A percentile compares a stretch with the other conserved stretches of the same genome.
Evolutionary conservation across 1,140 invertebrate species (phyloP).

Genomic region (Delia radicum): DNA sequence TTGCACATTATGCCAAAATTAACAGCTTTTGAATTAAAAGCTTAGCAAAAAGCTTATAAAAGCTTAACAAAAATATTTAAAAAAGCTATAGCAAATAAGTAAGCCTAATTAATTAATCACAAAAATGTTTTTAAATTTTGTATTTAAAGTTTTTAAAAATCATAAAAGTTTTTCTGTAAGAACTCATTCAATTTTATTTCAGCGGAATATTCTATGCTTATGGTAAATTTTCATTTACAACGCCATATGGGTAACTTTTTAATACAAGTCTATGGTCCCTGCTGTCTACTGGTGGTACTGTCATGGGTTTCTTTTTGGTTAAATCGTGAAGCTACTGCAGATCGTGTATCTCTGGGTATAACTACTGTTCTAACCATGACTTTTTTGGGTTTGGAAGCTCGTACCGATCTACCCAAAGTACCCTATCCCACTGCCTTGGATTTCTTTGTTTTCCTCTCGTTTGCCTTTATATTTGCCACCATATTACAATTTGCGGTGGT

Average conservation of each 20-base stretch:
- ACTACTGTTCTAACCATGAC: slow-evolving; percentile 89
- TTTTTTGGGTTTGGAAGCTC: slow-evolving; percentile 80
- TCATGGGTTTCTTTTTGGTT: slow-evolving; percentile 93
- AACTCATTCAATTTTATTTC: no score
- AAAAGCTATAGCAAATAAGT: no score
- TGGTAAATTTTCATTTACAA: slow-evolving; percentile 80
- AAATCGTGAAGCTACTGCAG: slow-evolving; percentile 84
- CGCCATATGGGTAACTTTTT: slow-evolving; percentile 86
- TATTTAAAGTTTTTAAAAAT: no score
- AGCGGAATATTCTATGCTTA: slow-evolving; percentile 76
- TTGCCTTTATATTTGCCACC: slow-evolving; percentile 84
- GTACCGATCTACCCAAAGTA: slow-evolving; percentile 84
- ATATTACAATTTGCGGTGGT: slow-evolving; percentile 86
- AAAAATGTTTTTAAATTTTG: no score
- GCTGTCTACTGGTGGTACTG: slow-evolving; percentile 77
- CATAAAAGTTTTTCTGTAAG: no score
- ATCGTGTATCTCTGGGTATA: slow-evolving; percentile 81
- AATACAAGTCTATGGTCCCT: slow-evolving; percentile 87
- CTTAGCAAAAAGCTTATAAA: no score
- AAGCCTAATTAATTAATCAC: no score
- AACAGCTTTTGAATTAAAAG: no score
- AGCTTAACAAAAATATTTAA: no score
- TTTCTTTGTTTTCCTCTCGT: slow-evolving; percentile 84
- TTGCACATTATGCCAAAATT: no score
- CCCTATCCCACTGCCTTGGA: slow-evolving; percentile 85